Evolutionary conservation across 2,888 invertebrate genomes (phyloP), one percentile per base, ranked within the genome.

Genomic region (Molorchus minor): DNA sequence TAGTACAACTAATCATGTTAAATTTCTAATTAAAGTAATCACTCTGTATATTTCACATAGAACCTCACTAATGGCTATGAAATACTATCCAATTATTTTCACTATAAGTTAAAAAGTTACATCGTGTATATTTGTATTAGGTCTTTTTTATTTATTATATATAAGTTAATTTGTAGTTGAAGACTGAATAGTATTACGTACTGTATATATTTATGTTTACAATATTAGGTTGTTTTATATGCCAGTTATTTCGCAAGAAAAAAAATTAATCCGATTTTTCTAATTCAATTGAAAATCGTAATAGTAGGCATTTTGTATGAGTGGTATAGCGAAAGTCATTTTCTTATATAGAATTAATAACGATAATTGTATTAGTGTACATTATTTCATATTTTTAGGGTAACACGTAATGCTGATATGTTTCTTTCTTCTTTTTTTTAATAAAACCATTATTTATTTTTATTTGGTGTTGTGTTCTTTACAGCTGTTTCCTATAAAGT

Each of bases 151-250:
- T 55, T 59, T 59, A 55, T 45, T 58, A n/a, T n/a, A n/a, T n/a
- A n/a, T 57, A 57, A 57, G 56, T 60, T 61, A 62, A 62, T 64
- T 64, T 64, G 61, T 63, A 63, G 63, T 60, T 60, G 56, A 64
- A 64, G 63, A 64, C 63, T 64, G 63, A 64, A 58, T 64, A 64
- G 63, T 57, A 56, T 57, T 64, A 52, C 44, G 29, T 35, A 51
- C n/a, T 60, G 60, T 57, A 60, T 19, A 60, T 59, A 62, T 29
- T 41, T 52, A 45, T 33, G 33, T 33, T n/a, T n/a, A 19, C 30
- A 17, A 15, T 30, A 29, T 40, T 17, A 20, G 4, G 29, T 38
- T 33, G 40, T 36, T 55, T 61, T 51, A 52, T 58, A 43, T 62
- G 56, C 58, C 58, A 62, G 45, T 55, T 51, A 56, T 54, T 19